phyloP scores from a whole-genome alignment of 2,888 invertebrate genomes.

The Phengaris alcon region DNA sequence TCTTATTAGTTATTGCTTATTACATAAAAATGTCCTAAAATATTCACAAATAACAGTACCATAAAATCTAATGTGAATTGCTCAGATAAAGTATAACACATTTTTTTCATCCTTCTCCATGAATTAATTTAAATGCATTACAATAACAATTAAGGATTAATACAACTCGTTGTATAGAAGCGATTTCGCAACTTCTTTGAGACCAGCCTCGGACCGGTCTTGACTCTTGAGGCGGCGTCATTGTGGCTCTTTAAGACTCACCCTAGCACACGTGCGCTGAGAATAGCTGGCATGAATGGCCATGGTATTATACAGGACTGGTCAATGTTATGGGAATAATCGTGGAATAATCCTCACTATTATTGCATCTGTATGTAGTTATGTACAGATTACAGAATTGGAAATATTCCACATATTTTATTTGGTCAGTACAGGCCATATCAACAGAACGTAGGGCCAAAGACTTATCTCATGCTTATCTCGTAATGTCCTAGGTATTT shows the following conservation, averaged over 20 bases:
- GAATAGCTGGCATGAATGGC: slow-evolving; percentile 33
- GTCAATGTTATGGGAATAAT: slow-evolving; percentile 31
- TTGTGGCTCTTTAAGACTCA: slow-evolving; percentile 52
- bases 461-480: too few species aligned
- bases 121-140: background rate
- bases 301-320: slow-evolving; percentile 39
- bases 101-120: background rate
- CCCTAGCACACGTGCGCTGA: slow-evolving; percentile 68
- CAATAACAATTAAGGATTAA: background rate
- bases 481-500: too few species aligned
- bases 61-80: too few species aligned
- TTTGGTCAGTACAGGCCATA: too few species aligned
- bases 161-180: slow-evolving; percentile 7
- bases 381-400: background rate
- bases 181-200: slow-evolving; percentile 26
- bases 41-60: too few species aligned
- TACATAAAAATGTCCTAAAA: too few species aligned
- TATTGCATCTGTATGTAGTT: background rate
- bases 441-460: too few species aligned
- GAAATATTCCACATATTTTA: too few species aligned
- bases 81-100: too few species aligned
- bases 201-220: slow-evolving; percentile 47
- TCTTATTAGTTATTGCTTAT: too few species aligned
- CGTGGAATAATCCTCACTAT: background rate
- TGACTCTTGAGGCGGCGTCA: slow-evolving; percentile 32